A percentile compares a stretch with the other conserved stretches of the same genome.
Conservation (phyloP, 2,888 invertebrate genomes). For the Hemaris fuciformis region DNA sequence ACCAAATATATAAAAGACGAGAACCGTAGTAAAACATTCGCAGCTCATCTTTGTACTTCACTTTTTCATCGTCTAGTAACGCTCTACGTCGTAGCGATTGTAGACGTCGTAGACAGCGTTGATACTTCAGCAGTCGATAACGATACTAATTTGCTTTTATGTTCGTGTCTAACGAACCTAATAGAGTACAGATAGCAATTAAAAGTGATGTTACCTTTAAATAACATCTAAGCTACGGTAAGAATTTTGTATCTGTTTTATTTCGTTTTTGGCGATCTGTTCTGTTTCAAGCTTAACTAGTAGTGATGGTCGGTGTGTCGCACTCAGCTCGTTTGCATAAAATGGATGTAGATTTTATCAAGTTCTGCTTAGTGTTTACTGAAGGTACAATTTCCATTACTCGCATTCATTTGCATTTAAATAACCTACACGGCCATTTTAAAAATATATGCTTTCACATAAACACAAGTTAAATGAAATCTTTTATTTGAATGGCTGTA, state of each 20-base stretch:
- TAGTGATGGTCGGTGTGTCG: not conserved
- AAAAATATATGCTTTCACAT: not conserved
- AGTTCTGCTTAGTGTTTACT: conserved; percentile 9
- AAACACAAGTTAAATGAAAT: not conserved
- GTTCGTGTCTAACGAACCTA: conserved; percentile 57
- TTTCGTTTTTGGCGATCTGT: conserved; percentile 1
- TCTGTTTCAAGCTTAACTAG: not conserved
- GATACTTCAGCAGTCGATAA: conserved; percentile 39
- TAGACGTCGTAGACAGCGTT: conserved; percentile 19
- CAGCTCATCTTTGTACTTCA: conserved; percentile 17
- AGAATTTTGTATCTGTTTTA: conserved; percentile 6
- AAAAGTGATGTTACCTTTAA: conserved; percentile 27
- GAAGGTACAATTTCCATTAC: not conserved
- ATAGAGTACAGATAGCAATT: conserved; percentile 58
- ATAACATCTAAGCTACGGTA: not conserved
- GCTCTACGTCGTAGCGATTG: conserved; percentile 22
- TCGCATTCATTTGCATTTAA: not conserved
- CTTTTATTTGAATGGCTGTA: not conserved
- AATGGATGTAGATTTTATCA: conserved; percentile 3
- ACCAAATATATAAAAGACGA: not conserved
- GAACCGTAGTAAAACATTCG: conserved; percentile 6
- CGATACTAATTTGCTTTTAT: conserved; percentile 63
- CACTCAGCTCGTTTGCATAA: conserved; percentile 1
- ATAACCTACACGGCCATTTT: not conserved
- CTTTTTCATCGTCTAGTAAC: conserved; percentile 34